These are phyloP conservation scores for Onychostruthus taczanowskii DNA, from an alignment of 2,113 vertebrate genomes.

Conservation along the genomic window DNA sequence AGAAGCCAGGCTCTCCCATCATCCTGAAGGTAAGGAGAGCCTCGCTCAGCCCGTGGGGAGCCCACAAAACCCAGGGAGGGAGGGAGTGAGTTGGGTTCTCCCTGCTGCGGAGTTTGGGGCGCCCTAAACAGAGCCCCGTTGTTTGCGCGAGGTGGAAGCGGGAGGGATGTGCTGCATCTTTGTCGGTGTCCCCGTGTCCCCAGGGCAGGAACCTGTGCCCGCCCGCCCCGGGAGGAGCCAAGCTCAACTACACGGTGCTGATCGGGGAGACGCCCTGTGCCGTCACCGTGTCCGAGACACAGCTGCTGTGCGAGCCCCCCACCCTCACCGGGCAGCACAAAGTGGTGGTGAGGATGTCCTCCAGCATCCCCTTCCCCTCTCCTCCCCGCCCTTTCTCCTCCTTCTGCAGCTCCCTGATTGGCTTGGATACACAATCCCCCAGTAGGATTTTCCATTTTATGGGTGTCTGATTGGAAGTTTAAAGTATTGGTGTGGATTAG, in stretches of 20 bases:
- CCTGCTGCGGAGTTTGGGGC: accelerated
- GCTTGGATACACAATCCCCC: accelerated
- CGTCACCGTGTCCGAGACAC: conserved; percentile 93
- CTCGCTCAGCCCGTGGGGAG: neutral
- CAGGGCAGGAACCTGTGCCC: conserved; percentile 98
- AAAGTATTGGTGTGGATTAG: neutral
- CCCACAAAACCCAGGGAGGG: accelerated
- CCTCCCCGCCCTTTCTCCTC: neutral
- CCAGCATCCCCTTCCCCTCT: neutral
- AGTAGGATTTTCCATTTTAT: neutral
- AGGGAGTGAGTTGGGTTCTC: neutral
- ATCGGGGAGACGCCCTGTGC: conserved; percentile 93
- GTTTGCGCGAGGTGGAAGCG: accelerated
- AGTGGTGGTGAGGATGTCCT: conserved; percentile 80
- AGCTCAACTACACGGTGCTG: conserved; percentile 96
- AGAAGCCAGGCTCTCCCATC: conserved; percentile 95
- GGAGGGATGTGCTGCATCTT: neutral
- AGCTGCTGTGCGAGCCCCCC: conserved; percentile 95
- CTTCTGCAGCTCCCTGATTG: neutral
- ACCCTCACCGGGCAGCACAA: conserved; percentile 94
- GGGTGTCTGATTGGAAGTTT: neutral
- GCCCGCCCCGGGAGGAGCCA: conserved; percentile 87
- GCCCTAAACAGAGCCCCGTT: accelerated
- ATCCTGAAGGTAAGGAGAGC: conserved; percentile 87
- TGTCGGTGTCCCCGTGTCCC: conserved; percentile 23